Base-by-base conservation (phyloP, 1,140 invertebrate genomes). In the Chironomus striatipennis region DNA sequence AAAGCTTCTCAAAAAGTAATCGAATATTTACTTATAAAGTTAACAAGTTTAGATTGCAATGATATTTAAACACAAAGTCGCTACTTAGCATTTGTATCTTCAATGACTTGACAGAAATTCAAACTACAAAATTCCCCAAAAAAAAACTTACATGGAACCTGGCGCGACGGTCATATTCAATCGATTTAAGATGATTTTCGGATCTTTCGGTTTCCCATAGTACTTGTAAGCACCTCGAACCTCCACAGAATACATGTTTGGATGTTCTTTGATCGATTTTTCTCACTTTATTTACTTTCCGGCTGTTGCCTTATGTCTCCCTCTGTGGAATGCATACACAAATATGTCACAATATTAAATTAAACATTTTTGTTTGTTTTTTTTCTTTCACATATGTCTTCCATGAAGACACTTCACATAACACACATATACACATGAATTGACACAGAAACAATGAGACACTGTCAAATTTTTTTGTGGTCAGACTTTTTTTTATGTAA, bases 141-240 rank as follows among this genome's bases (percentile, higher is more conserved):
- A 2, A 34, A 20, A 18, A 9, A 70, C 83, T 83, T 77, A 85
- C 84, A 85, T 85, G 67, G 80, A 82, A 42, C 84, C 84, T 70
- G 78, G 82, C 73, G 84, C 81, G 1, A 85, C 83, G 7, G 80
- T 83, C 83, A 85, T 83, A 74, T 84, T 79, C 74, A 85, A 77
- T 75, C 84, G 76, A 12, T 79, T 77, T 0, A 85, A 79, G 8
- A 85, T 81, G 0, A 81, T 79, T 77, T 83, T 82, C 0, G 76
- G 76, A 57, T 77, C 75, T n/a, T 75, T 77, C 64, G 76, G 75
- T 6, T 78, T 75, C 15, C 83, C 83, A 77, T 84, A 85, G 76
- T 79, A 80, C 76, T 85, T 84, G 80, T 77, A 82, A n/a, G 84
- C 84, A 5, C 79, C 78, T 43, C 80, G 80, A 17, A 85, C 82